Evolutionary conservation across 2,888 invertebrate species (phyloP).

Genomic region (Conops quadrifasciatus): DNA sequence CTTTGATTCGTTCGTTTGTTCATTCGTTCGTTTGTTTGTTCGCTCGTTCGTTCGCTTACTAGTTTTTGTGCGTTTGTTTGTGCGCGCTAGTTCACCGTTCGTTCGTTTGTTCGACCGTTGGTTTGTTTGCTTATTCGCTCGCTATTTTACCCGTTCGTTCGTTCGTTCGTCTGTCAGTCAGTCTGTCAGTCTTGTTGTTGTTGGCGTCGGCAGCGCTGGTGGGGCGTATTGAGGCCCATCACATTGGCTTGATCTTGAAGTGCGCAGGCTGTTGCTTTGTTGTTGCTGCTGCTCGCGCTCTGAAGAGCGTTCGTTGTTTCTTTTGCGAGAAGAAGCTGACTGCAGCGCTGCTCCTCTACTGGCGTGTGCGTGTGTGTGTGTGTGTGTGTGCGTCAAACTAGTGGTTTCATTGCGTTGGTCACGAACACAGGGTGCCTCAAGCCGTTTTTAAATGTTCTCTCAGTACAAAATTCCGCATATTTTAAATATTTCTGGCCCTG

Average conservation of each 20-base stretch:
- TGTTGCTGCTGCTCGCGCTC: background rate
- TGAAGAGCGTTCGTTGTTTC: background rate
- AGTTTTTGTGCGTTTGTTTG: background rate
- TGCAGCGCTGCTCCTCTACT: background rate
- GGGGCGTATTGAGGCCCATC: background rate
- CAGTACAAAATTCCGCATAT: too few relatives aligned
- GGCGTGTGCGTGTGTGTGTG: background rate
- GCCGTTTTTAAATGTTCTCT: too few relatives aligned
- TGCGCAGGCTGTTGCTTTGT: background rate
- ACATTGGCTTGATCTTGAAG: background rate
- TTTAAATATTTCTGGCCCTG: background rate
- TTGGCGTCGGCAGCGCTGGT: slow-evolving; percentile 23
- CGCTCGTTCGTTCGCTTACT: background rate
- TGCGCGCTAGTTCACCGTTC: too few relatives aligned
- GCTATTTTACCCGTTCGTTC: slow-evolving; percentile 25
- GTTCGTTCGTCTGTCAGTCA: slow-evolving; percentile 2
- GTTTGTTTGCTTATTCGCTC: slow-evolving; percentile 11
- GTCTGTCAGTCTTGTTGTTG: slow-evolving; percentile 34
- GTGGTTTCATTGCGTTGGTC: slow-evolving; percentile 26
- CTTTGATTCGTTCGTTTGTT: background rate
- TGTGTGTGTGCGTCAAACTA: slow-evolving; percentile 23
- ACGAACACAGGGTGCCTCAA: slow-evolving; percentile 7
- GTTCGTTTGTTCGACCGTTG: slow-evolving; percentile 21
- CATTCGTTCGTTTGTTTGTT: background rate
- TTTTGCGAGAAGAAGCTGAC: background rate